Percentiles rank a stretch among this genome's conserved stretches.
These are phyloP conservation scores for Sebastiscus tertius DNA, from an alignment of 2,797 vertebrate genomes.

Conservation along the genomic window DNA sequence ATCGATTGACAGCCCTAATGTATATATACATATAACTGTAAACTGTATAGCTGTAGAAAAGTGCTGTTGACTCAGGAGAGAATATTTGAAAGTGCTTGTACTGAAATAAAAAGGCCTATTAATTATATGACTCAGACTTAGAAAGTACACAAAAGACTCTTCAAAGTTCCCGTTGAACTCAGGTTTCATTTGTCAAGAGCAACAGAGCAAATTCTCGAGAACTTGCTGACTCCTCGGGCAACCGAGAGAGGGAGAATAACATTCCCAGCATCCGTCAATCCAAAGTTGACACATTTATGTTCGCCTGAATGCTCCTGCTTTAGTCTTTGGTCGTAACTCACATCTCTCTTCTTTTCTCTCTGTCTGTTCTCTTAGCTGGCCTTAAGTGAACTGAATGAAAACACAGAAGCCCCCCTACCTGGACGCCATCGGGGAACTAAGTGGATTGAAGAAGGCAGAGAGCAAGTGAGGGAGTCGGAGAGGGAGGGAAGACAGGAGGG, in stretches of 20 bases:
- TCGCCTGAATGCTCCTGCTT: constrained; percentile 11
- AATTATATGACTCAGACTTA: not conserved
- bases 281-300: constrained; percentile 32
- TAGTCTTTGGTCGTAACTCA: constrained; percentile 29
- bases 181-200: constrained; percentile 2
- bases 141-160: not conserved
- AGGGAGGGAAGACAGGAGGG: constrained; percentile 66
- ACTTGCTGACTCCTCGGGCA: constrained; percentile 1
- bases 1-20: too few relatives aligned
- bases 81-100: not conserved
- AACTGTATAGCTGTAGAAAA: not conserved
- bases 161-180: not conserved
- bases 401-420: constrained; percentile 50
- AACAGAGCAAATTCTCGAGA: not conserved
- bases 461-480: constrained; percentile 60
- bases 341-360: constrained; percentile 38
- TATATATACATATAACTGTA: not conserved
- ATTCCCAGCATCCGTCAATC: constrained; percentile 17
- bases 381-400: constrained; percentile 64
- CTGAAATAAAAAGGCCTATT: not conserved
- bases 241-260: constrained; percentile 3
- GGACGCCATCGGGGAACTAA: constrained; percentile 60
- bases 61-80: not conserved
- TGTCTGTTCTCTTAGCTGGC: constrained; percentile 41
- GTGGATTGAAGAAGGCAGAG: constrained; percentile 76